A percentile compares a stretch with the other conserved stretches of the same genome.
phyloP scores from a whole-genome alignment of 2,888 invertebrate genomes.

The Cephus spinipes region DNA sequence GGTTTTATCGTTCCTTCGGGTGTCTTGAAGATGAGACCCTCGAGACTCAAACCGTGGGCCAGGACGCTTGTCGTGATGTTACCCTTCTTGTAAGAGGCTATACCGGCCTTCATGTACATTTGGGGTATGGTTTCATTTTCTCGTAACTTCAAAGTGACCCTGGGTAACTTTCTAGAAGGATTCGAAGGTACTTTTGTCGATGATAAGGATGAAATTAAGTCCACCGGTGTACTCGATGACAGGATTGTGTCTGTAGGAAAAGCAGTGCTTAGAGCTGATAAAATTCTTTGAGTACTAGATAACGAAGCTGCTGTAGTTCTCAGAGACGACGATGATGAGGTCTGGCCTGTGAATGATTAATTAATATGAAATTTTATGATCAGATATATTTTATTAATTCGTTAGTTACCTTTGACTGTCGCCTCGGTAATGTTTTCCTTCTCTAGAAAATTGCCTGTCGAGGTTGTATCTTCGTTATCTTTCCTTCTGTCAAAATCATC shows the following conservation, averaged over 20 bases:
- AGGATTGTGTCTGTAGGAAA: neutral
- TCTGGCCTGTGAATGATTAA: neutral
- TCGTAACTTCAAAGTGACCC: conserved; percentile 49
- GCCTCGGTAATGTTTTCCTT: neutral
- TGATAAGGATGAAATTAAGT: neutral
- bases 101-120: conserved; percentile 57
- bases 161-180: conserved; percentile 40
- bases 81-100: conserved; percentile 57
- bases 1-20: conserved; percentile 63
- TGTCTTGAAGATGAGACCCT: conserved; percentile 55
- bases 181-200: conserved; percentile 7
- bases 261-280: neutral
- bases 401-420: neutral
- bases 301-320: neutral
- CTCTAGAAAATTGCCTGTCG: neutral
- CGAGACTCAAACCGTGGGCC: conserved; percentile 53
- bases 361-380: neutral
- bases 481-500: neutral
- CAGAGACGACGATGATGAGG: neutral
- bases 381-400: neutral
- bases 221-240: neutral
- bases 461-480: neutral
- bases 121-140: conserved; percentile 57
- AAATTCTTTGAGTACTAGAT: neutral
- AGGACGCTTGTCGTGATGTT: conserved; percentile 58